A percentile compares a stretch with the other conserved stretches of the same genome.
Conservation (phyloP, 2,113 vertebrate genomes). For the Panurus biarmicus region DNA sequence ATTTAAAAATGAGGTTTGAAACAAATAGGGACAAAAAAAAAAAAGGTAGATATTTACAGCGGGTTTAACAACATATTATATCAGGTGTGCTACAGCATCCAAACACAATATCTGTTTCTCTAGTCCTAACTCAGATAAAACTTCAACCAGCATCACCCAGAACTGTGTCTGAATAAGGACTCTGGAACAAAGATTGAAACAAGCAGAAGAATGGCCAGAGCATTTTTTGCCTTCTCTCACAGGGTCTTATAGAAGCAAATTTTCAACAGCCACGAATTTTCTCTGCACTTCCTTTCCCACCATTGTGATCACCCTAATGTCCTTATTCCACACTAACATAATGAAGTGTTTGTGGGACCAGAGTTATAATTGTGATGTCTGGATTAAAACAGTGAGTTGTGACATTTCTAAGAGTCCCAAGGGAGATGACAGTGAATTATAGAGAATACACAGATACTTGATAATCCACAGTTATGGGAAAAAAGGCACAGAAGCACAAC, state of each 20-base stretch:
- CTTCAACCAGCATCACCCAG: not conserved
- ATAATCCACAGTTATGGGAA: not conserved
- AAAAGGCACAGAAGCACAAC: not conserved
- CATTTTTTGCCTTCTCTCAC: not conserved
- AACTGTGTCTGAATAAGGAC: not conserved
- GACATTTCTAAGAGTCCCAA: slow-evolving; percentile 14
- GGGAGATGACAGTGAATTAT: not conserved
- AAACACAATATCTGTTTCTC: not conserved
- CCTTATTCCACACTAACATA: not conserved
- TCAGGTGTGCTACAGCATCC: not conserved
- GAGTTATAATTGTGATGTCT: not conserved
- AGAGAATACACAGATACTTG: not conserved
- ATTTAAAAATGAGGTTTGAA: not conserved
- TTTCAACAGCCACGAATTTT: not conserved
- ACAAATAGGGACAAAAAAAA: not conserved
- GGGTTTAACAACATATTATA: not conserved
- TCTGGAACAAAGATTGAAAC: not conserved
- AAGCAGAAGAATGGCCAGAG: not conserved
- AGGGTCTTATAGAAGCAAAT: not conserved
- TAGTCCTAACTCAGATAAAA: not conserved
- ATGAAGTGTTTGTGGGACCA: not conserved
- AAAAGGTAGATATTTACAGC: not conserved
- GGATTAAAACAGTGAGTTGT: not conserved
- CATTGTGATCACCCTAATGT: not conserved
- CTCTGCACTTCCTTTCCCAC: slow-evolving; percentile 13